Evolutionary conservation across 2,888 invertebrate genomes (phyloP).

Genomic region (Drosophila diplacantha): DNA sequence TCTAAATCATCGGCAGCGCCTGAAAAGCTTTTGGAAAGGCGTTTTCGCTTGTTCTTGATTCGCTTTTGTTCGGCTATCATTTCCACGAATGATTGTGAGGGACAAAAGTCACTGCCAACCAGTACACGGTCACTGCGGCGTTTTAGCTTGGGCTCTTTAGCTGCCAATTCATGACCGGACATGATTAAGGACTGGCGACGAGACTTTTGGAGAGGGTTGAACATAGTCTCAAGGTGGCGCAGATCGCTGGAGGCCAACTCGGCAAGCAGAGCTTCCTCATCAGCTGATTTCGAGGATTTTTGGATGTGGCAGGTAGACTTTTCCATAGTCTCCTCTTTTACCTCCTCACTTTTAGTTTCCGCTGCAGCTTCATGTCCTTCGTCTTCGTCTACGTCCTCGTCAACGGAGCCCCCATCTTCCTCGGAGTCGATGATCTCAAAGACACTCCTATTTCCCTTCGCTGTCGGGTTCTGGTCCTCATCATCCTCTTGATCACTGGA

Average conservation of each 20-base stretch:
- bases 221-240: constrained; percentile 54
- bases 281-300: constrained; percentile 17
- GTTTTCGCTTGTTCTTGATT: constrained; percentile 54
- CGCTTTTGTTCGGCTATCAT: constrained; percentile 48
- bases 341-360: not conserved
- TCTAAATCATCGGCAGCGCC: constrained; percentile 44
- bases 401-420: not conserved
- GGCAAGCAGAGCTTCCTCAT: constrained; percentile 52
- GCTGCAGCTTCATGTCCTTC: not conserved
- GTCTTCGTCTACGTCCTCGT: not conserved
- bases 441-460: constrained; percentile 7
- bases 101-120: constrained; percentile 46
- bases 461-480: not conserved
- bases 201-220: constrained; percentile 65
- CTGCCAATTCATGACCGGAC: constrained; percentile 30
- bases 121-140: constrained; percentile 49
- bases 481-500: constrained; percentile 2
- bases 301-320: constrained; percentile 1
- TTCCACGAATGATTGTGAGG: constrained; percentile 73
- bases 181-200: constrained; percentile 65
- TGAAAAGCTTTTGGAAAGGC: constrained; percentile 70
- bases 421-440: constrained; percentile 25
- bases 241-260: constrained; percentile 53
- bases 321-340: not conserved
- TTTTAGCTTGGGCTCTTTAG: constrained; percentile 37